phyloP scores from a whole-genome alignment of 2,888 invertebrate genomes.

The Eledone cirrhosa region DNA sequence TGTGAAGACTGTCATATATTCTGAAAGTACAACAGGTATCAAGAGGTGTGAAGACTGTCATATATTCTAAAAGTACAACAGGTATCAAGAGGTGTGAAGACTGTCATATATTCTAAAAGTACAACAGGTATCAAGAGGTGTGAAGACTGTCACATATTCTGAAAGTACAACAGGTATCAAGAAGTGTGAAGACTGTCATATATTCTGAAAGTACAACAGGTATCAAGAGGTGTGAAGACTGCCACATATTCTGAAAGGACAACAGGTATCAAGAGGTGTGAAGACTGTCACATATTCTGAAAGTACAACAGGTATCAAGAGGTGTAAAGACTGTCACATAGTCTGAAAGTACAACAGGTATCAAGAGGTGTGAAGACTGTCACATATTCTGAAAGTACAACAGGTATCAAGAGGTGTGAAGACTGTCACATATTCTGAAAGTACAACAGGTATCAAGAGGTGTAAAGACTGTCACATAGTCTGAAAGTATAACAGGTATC shows the following conservation, averaged over 20 bases:
- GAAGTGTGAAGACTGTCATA: conserved; percentile 82
- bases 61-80: conserved; percentile 70
- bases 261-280: conserved; percentile 70
- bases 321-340: conserved; percentile 86
- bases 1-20: conserved; percentile 84
- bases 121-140: conserved; percentile 67
- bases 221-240: conserved; percentile 76
- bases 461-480: conserved; percentile 84
- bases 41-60: conserved; percentile 81
- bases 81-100: conserved; percentile 73
- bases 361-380: conserved; percentile 78
- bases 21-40: conserved; percentile 36
- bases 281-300: conserved; percentile 81
- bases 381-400: conserved; percentile 72
- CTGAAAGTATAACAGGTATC: conserved; percentile 37
- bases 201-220: conserved; percentile 66
- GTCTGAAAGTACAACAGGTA: conserved; percentile 45
- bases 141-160: conserved; percentile 83
- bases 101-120: conserved; percentile 78
- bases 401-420: conserved; percentile 72
- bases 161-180: neutral
- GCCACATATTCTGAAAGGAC: conserved; percentile 75
- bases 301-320: conserved; percentile 47
- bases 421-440: conserved; percentile 78
- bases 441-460: conserved; percentile 64